A percentile compares a stretch with the other conserved stretches of the same genome.
These are phyloP conservation scores for Microctenopoma lineatum DNA, from an alignment of 2,797 vertebrate genomes.

Conservation along the genomic window DNA sequence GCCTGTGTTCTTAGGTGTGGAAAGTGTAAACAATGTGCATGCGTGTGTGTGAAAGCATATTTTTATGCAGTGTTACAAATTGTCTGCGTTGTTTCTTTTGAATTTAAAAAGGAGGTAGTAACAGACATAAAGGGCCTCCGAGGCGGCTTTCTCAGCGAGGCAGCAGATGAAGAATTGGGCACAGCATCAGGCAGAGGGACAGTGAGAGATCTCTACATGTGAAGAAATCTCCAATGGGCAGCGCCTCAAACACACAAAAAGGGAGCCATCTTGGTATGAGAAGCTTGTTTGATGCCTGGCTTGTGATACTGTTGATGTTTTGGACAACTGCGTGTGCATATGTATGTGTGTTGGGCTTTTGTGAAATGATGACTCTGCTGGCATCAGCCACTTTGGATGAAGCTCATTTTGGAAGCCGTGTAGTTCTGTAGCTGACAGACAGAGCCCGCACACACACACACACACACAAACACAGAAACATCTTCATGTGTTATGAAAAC, in stretches of 20 bases:
- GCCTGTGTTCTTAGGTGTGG: conserved; percentile 7
- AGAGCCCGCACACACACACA: neutral
- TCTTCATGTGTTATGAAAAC: conserved; percentile 48
- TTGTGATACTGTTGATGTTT: conserved; percentile 62
- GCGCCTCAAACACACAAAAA: conserved; percentile 66
- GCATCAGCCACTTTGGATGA: conserved; percentile 67
- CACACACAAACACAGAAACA: conserved; percentile 25
- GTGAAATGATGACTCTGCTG: conserved; percentile 67
- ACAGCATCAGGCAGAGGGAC: conserved; percentile 58
- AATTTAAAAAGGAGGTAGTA: conserved; percentile 58
- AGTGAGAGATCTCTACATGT: conserved; percentile 73
- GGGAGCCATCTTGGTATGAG: conserved; percentile 72
- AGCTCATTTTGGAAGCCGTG: conserved; percentile 55
- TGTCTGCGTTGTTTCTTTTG: conserved; percentile 46
- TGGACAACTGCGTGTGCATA: conserved; percentile 58
- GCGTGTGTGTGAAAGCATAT: conserved; percentile 1
- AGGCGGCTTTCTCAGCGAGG: conserved; percentile 68
- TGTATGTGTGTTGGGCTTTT: conserved; percentile 36
- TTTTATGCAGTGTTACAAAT: conserved; percentile 36
- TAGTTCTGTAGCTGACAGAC: conserved; percentile 51
- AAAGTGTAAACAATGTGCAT: conserved; percentile 18
- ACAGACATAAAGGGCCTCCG: conserved; percentile 55
- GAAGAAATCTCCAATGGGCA: conserved; percentile 75
- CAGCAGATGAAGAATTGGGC: conserved; percentile 72
- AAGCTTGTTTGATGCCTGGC: conserved; percentile 75